A percentile compares a stretch with the other conserved stretches of the same genome.
Evolutionary conservation across 92 coral and sea anemone genomes (phyloP).

Genomic region (Umimayanthus chanpuru): DNA sequence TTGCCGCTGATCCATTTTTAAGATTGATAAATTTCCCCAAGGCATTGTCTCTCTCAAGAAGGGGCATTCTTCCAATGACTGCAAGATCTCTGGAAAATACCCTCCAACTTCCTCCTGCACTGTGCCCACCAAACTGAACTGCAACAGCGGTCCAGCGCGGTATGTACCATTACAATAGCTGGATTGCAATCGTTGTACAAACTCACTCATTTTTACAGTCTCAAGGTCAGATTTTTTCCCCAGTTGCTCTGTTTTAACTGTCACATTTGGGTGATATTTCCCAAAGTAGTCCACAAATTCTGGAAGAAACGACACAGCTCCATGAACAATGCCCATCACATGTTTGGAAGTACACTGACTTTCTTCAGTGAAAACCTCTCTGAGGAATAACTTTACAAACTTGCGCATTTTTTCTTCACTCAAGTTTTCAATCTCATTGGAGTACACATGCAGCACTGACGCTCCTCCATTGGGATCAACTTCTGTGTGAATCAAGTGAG

Average conservation of each 20-base stretch:
- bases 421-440: constrained; percentile 80
- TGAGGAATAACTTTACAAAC: constrained; percentile 90
- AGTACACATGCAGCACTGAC: constrained; percentile 81
- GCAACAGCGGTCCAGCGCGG: constrained; percentile 89
- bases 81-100: constrained; percentile 91
- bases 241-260: constrained; percentile 81
- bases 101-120: constrained; percentile 98
- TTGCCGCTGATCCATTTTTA: constrained; percentile 72
- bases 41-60: constrained; percentile 95
- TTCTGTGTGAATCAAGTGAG: constrained; percentile 86
- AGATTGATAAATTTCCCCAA: constrained; percentile 90
- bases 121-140: constrained; percentile 97
- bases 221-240: constrained; percentile 92
- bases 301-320: constrained; percentile 87
- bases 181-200: constrained; percentile 76
- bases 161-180: constrained; percentile 84
- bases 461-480: constrained; percentile 95
- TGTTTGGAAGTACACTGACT: constrained; percentile 73
- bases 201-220: constrained; percentile 86
- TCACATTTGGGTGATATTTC: constrained; percentile 72
- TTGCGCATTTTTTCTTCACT: constrained; percentile 86
- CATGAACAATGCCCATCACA: constrained; percentile 96
- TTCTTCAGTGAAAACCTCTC: constrained; percentile 86
- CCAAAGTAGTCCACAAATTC: constrained; percentile 93
- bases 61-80: constrained; percentile 84